Conservation (phyloP, 2,888 invertebrate genomes). For the Catonia carolina region DNA sequence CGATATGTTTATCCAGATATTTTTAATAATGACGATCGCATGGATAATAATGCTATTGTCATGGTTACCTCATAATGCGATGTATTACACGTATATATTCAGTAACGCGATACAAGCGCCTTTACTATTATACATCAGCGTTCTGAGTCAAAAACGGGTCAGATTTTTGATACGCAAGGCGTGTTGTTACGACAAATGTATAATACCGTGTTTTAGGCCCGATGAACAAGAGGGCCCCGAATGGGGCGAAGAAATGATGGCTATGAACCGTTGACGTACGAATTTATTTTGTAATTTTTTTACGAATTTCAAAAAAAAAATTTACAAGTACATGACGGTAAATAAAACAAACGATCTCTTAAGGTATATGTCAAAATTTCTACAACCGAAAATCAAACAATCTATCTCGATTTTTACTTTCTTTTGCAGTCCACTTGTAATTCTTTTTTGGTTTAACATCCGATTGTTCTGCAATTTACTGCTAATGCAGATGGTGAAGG, state of each 20-base stretch:
- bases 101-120: constrained; percentile 71
- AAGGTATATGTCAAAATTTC: no score
- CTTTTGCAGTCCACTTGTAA: no score
- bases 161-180: constrained; percentile 70
- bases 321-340: no score
- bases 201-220: constrained; percentile 48
- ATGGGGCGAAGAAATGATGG: constrained; percentile 85
- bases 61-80: constrained; percentile 63
- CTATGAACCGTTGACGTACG: constrained; percentile 56
- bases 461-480: no score
- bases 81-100: constrained; percentile 67
- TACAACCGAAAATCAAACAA: no score
- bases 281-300: no score
- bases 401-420: no score
- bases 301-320: no score
- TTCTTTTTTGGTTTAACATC: no score
- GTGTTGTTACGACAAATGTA: constrained; percentile 60
- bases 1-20: constrained; percentile 67
- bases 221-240: constrained; percentile 52
- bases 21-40: constrained; percentile 64
- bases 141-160: constrained; percentile 71
- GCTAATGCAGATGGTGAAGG: no score
- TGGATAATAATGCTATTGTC: constrained; percentile 74
- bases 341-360: no score
- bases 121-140: constrained; percentile 67